Conservation (phyloP, 1,140 invertebrate genomes). For the Calliphora vicina region DNA sequence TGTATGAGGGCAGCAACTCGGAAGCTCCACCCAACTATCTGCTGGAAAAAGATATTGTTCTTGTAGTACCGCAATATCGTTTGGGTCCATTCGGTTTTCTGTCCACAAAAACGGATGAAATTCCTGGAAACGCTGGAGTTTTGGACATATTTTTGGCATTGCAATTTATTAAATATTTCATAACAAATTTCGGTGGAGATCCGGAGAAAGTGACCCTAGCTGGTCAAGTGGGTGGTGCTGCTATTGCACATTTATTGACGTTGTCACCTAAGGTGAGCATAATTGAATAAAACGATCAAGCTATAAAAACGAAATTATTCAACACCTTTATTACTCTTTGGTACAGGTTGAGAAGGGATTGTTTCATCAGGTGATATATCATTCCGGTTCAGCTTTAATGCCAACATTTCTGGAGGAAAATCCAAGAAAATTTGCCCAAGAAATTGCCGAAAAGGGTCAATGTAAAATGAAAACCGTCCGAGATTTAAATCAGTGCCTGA, state of each 20-base stretch:
- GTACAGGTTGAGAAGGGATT: conserved; percentile 48
- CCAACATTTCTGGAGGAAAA: conserved; percentile 59
- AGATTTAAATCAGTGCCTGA: conserved; percentile 56
- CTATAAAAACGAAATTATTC: background rate
- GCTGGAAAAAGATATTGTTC: conserved; percentile 76
- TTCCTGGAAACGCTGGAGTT: conserved; percentile 75
- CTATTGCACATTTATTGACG: conserved; percentile 63
- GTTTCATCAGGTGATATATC: conserved; percentile 59
- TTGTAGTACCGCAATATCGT: conserved; percentile 84
- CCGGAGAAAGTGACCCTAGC: conserved; percentile 68
- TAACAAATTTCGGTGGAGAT: conserved; percentile 73
- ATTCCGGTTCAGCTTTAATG: conserved; percentile 60
- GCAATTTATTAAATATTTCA: conserved; percentile 72
- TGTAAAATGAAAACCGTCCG: conserved; percentile 56
- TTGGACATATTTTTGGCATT: conserved; percentile 72
- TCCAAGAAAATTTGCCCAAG: conserved; percentile 56
- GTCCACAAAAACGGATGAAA: conserved; percentile 66
- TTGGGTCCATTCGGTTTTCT: conserved; percentile 69
- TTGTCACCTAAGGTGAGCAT: conserved; percentile 57
- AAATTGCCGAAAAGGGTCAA: conserved; percentile 53
- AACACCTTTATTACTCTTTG: background rate
- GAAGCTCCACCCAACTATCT: conserved; percentile 77
- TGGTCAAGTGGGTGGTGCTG: conserved; percentile 70
- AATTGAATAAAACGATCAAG: background rate
- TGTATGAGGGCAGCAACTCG: conserved; percentile 64